Conservation (phyloP, 1,140 invertebrate genomes). For the Cephus cinctus region DNA sequence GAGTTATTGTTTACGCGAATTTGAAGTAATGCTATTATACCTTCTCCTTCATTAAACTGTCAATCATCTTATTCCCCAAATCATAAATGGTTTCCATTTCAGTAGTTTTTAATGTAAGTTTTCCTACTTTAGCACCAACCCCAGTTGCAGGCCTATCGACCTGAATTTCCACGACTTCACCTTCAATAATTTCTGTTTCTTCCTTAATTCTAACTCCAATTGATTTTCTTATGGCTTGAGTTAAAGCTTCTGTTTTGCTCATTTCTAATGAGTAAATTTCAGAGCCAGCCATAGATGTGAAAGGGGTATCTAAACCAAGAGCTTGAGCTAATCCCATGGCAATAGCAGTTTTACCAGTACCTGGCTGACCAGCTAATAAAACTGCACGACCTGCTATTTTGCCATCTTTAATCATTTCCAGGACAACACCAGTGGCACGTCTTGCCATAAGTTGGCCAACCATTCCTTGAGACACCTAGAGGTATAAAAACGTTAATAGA, state of each 20-base stretch:
- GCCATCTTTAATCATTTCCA: conserved; percentile 98
- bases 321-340: conserved; percentile 96
- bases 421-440: conserved; percentile 88
- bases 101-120: conserved; percentile 96
- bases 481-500: conserved; percentile 9
- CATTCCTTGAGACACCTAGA: conserved; percentile 91
- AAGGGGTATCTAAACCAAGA: conserved; percentile 92
- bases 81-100: conserved; percentile 99
- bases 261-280: conserved; percentile 99
- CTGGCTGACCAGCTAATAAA: conserved; percentile 93
- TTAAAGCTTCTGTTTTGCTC: conserved; percentile 98
- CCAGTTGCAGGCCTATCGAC: conserved; percentile 92
- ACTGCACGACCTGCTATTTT: conserved; percentile 98
- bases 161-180: conserved; percentile 97
- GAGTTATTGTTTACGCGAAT: neutral
- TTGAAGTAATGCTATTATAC: conserved; percentile 54
- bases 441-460: conserved; percentile 93
- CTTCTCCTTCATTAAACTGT: conserved; percentile 95
- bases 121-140: conserved; percentile 87
- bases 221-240: conserved; percentile 95
- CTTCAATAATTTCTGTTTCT: conserved; percentile 98
- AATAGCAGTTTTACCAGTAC: conserved; percentile 97
- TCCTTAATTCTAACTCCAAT: conserved; percentile 98
- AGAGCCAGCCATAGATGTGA: conserved; percentile 96
- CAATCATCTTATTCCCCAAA: conserved; percentile 98